Conservation (phyloP, 2,888 invertebrate species). For the Idaea aversata region DNA sequence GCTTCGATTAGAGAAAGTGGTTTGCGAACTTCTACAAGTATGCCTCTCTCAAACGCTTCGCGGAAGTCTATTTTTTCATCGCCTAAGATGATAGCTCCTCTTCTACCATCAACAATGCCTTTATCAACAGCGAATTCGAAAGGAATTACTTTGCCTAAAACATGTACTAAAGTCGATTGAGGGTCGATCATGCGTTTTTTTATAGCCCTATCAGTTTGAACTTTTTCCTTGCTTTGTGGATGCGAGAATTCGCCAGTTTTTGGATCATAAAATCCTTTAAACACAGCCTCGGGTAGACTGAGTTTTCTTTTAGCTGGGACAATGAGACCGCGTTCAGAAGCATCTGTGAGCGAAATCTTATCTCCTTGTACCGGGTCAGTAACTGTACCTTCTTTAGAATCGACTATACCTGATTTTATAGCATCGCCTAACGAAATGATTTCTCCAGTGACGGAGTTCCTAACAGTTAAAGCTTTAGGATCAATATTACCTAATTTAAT, state of each 20-base stretch:
- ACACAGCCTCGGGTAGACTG: constrained; percentile 93
- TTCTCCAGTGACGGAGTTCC: constrained; percentile 89
- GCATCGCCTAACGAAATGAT: constrained; percentile 90
- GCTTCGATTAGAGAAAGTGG: constrained; percentile 91
- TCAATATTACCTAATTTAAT: constrained; percentile 88
- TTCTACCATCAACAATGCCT: constrained; percentile 87
- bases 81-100: constrained; percentile 84
- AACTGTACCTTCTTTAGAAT: constrained; percentile 89
- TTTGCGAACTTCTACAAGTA: constrained; percentile 89
- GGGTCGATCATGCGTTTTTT: constrained; percentile 91
- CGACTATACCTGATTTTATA: constrained; percentile 87
- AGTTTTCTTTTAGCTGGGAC: constrained; percentile 91
- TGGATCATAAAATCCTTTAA: constrained; percentile 94
- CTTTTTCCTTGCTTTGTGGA: constrained; percentile 88
- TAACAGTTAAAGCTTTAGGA: constrained; percentile 87
- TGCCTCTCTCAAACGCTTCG: constrained; percentile 91
- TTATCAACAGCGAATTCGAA: constrained; percentile 90
- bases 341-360: constrained; percentile 89
- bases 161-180: constrained; percentile 90
- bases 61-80: constrained; percentile 87
- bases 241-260: constrained; percentile 90
- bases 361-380: constrained; percentile 87
- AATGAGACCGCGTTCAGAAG: constrained; percentile 90
- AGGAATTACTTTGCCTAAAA: constrained; percentile 89
- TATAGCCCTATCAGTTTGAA: constrained; percentile 91